phyloP scores from a whole-genome alignment of 1,140 invertebrate species.

The Aricia agestis region DNA sequence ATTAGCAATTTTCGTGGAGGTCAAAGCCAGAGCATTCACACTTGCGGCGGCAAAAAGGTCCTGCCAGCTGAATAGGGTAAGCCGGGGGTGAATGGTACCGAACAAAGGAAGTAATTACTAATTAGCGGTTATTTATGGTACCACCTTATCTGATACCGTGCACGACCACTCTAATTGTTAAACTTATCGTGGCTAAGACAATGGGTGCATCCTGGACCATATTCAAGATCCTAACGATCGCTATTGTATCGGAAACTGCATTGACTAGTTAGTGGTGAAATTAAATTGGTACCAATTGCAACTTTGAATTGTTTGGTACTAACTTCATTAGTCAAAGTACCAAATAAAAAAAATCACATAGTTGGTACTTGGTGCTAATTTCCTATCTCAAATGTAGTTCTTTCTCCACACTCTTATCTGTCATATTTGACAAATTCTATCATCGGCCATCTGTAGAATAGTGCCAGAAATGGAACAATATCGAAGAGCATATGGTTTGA shows the following conservation, averaged over 20 bases:
- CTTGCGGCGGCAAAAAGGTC: not conserved
- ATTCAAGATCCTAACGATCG: constrained; percentile 13
- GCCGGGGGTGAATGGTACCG: constrained; percentile 17
- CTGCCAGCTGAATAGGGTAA: not conserved
- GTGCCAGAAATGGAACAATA: constrained; percentile 13
- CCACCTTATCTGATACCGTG: constrained; percentile 51
- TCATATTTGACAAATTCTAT: not conserved
- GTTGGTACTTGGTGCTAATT: no score
- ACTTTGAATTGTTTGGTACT: no score
- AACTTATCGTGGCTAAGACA: constrained; percentile 11
- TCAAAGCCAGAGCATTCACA: not conserved
- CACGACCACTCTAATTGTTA: constrained; percentile 50
- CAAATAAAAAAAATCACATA: no score
- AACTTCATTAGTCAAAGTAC: no score
- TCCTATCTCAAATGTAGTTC: no score
- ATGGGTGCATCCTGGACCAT: constrained; percentile 6
- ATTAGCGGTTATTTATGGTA: constrained; percentile 60
- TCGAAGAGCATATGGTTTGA: not conserved
- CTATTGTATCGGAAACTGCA: not conserved
- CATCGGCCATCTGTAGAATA: not conserved
- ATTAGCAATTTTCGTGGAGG: no score
- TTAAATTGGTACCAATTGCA: no score
- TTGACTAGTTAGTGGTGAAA: not conserved
- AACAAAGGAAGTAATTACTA: constrained; percentile 62
- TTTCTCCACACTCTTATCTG: no score